Evolutionary conservation across 2,113 vertebrate species (phyloP).

Genomic region (Pterocles burchelli): DNA sequence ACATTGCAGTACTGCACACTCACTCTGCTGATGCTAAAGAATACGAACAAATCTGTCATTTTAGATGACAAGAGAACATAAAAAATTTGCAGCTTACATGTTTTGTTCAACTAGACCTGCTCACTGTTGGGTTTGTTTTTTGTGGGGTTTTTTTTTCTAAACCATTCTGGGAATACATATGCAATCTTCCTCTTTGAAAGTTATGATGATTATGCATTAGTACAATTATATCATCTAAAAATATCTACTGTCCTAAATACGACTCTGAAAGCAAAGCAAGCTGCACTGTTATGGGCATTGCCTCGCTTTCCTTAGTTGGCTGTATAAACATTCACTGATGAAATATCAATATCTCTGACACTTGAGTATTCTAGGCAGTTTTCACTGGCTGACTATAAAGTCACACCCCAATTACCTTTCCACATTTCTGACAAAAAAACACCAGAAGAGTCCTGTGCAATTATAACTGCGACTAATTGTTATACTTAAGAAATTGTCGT

Average conservation of each 20-base stretch:
- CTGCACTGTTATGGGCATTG: background rate
- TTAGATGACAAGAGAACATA: background rate
- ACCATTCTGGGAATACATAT: background rate
- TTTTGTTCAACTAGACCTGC: background rate
- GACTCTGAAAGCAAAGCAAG: constrained; percentile 8
- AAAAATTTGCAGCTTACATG: background rate
- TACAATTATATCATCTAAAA: background rate
- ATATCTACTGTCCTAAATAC: constrained; percentile 11
- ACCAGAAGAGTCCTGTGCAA: background rate
- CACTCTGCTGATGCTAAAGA: background rate
- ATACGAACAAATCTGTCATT: background rate
- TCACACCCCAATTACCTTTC: background rate
- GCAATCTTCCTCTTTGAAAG: constrained; percentile 9
- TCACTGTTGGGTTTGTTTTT: background rate
- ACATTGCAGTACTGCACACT: background rate
- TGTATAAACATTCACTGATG: background rate
- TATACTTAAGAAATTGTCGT: background rate
- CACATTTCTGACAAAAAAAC: background rate
- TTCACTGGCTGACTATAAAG: background rate
- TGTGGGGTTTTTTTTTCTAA: background rate
- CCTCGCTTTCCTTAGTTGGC: background rate
- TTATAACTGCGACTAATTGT: background rate
- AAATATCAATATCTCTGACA: background rate
- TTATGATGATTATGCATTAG: constrained; percentile 16
- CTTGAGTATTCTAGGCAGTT: background rate